A percentile compares a stretch with the other conserved stretches of the same genome.
phyloP scores from a whole-genome alignment of 2,113 vertebrate species.

The Dissostichus mawsoni region DNA sequence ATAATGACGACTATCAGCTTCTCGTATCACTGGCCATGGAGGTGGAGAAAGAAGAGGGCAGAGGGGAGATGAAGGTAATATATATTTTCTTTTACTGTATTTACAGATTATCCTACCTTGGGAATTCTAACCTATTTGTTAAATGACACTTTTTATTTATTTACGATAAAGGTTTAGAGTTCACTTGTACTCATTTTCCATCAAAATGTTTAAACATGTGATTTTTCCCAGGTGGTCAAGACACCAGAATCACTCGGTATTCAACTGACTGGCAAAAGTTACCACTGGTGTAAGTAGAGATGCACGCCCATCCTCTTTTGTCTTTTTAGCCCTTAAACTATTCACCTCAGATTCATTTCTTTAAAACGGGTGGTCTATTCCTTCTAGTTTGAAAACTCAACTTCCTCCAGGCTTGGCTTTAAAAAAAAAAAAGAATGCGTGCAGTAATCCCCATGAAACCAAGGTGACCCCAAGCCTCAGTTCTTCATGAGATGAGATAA shows the following conservation, averaged over 20 bases:
- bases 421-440: neutral
- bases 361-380: neutral
- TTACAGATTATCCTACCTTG: neutral
- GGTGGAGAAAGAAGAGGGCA: conserved; percentile 65
- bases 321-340: conserved; percentile 15
- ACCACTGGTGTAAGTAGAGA: conserved; percentile 81
- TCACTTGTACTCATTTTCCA: neutral
- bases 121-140: neutral
- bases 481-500: neutral
- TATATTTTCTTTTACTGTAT: neutral
- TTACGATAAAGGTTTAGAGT: neutral
- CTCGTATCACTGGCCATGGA: conserved; percentile 57
- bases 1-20: conserved; percentile 7
- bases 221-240: conserved; percentile 67
- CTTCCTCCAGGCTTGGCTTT: neutral
- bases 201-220: conserved; percentile 32
- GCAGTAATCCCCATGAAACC: neutral
- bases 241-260: conserved; percentile 67
- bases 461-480: neutral
- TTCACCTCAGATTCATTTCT: neutral
- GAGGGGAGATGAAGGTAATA: conserved; percentile 66
- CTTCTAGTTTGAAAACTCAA: conserved; percentile 1
- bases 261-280: conserved; percentile 67
- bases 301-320: neutral
- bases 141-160: neutral